Conservation (phyloP, 2,888 invertebrate species). For the Reticulitermes lucifugus region DNA sequence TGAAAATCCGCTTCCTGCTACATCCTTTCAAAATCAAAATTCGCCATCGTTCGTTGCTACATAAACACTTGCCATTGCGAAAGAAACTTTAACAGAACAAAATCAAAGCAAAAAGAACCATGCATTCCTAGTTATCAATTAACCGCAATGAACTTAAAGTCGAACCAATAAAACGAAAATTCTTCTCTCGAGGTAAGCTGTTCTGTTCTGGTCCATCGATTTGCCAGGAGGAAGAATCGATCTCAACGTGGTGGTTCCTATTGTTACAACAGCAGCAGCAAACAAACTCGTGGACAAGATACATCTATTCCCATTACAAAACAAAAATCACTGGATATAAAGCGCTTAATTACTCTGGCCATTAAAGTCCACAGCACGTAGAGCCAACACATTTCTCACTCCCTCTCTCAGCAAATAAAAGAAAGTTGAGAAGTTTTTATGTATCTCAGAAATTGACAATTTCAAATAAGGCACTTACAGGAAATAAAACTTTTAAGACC, state of each 20-base stretch:
- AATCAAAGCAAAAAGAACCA: too few species aligned
- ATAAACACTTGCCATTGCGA: too few species aligned
- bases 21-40: too few species aligned
- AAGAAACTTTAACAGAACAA: too few species aligned
- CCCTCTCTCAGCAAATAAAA: not conserved
- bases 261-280: not conserved
- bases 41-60: too few species aligned
- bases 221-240: not conserved
- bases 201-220: not conserved
- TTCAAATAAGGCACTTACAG: not conserved
- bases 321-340: constrained; percentile 11
- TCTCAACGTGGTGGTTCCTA: not conserved
- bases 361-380: constrained; percentile 6
- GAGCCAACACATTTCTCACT: not conserved
- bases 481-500: not conserved
- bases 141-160: too few species aligned
- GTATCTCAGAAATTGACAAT: not conserved
- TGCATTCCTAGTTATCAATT: too few species aligned
- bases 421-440: not conserved
- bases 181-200: not conserved
- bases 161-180: not conserved
- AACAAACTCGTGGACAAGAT: not conserved
- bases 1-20: too few species aligned
- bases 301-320: not conserved
- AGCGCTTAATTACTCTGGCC: constrained; percentile 2